phyloP scores from a whole-genome alignment of 2,113 vertebrate genomes.

The Heptranchias perlo region DNA sequence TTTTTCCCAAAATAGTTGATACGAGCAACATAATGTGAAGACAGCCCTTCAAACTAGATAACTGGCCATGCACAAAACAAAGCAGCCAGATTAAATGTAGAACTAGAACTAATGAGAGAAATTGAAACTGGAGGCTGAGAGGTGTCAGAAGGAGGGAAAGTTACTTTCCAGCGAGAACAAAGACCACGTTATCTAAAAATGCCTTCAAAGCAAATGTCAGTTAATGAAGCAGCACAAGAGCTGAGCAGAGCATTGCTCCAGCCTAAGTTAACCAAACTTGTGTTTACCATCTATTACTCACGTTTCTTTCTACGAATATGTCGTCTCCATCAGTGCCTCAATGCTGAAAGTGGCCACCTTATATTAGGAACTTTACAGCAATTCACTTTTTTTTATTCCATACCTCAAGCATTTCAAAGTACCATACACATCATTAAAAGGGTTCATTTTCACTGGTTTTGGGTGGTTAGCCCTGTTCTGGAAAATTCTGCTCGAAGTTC shows the following conservation, averaged over 20 bases:
- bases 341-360: too few species aligned
- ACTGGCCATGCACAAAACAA: not conserved
- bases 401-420: too few species aligned
- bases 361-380: too few species aligned
- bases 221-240: not conserved
- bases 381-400: too few species aligned
- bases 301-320: too few species aligned
- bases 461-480: not conserved
- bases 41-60: not conserved
- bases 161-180: not conserved
- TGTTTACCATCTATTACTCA: too few species aligned
- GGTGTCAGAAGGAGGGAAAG: not conserved
- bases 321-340: too few species aligned
- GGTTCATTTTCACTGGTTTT: not conserved
- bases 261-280: too few species aligned
- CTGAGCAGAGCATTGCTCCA: not conserved
- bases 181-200: not conserved
- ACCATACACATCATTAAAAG: too few species aligned
- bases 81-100: not conserved
- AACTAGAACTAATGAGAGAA: not conserved
- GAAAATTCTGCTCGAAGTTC: not conserved
- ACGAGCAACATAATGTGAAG: not conserved
- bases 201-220: not conserved
- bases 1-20: not conserved
- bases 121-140: not conserved